phyloP scores from a whole-genome alignment of 2,888 invertebrate genomes.

The Isotomurus palustris region DNA sequence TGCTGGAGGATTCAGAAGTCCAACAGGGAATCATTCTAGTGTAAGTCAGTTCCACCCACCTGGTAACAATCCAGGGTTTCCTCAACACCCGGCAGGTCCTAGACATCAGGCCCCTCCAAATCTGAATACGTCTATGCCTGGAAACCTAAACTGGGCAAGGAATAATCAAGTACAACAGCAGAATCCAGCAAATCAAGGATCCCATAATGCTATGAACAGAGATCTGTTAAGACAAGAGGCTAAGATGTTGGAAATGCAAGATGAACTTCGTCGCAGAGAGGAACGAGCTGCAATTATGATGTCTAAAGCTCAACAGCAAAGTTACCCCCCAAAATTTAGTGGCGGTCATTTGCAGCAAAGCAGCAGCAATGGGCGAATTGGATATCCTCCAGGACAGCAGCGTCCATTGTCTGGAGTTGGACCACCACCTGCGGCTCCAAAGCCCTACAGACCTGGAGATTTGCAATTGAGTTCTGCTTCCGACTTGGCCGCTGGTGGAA shows the following conservation, averaged over 20 bases:
- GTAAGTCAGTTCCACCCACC: constrained; percentile 27
- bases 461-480: constrained; percentile 13
- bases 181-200: constrained; percentile 41
- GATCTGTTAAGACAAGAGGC: constrained; percentile 55
- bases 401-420: constrained; percentile 23
- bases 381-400: constrained; percentile 24
- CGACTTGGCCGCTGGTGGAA: constrained; percentile 50
- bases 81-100: constrained; percentile 18
- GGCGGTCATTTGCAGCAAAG: constrained; percentile 41
- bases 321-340: constrained; percentile 47
- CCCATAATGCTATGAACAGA: constrained; percentile 46
- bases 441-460: constrained; percentile 43
- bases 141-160: constrained; percentile 42
- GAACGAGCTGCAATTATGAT: constrained; percentile 47
- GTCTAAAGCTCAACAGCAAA: constrained; percentile 41
- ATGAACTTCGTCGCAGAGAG: constrained; percentile 64
- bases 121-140: constrained; percentile 34
- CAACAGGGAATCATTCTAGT: constrained; percentile 19
- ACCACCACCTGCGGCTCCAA: constrained; percentile 42
- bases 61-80: constrained; percentile 3
- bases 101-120: constrained; percentile 41
- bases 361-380: background rate
- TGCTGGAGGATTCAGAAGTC: constrained; percentile 23
- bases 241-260: constrained; percentile 72
- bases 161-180: constrained; percentile 50